Evolutionary conservation across 2,888 invertebrate species (phyloP).

Genomic region (Zele albiditarsus): DNA sequence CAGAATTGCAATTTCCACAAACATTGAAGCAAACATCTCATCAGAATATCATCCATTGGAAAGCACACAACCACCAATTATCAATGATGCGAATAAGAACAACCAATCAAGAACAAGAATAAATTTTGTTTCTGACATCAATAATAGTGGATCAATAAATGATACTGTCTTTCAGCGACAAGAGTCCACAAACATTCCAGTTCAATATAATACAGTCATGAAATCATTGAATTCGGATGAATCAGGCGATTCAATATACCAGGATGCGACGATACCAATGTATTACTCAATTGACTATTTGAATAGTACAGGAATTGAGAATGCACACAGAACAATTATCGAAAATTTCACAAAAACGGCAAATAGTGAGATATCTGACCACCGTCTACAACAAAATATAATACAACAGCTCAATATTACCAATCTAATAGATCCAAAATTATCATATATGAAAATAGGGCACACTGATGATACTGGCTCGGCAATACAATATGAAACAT

Average conservation of each 20-base stretch:
- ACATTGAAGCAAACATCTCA: not conserved
- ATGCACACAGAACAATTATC: not conserved
- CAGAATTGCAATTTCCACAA: not conserved
- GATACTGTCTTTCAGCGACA: not conserved
- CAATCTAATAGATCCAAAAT: not conserved
- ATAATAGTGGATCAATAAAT: not conserved
- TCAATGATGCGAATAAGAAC: not conserved
- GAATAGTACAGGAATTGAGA: not conserved
- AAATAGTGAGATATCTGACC: not conserved
- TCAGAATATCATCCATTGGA: not conserved
- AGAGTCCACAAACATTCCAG: not conserved
- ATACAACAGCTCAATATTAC: not conserved
- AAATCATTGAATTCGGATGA: not conserved
- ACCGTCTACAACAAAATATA: not conserved
- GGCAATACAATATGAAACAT: not conserved
- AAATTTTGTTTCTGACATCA: not conserved
- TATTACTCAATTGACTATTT: no score
- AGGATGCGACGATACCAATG: not conserved
- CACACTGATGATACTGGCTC: not conserved
- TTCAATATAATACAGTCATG: not conserved
- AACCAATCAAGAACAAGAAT: not conserved
- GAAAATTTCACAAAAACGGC: not conserved
- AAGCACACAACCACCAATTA: not conserved
- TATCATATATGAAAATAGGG: not conserved
- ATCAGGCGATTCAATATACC: not conserved